phyloP scores from a whole-genome alignment of 2,888 invertebrate species.

The Stomorhina lunata region DNA sequence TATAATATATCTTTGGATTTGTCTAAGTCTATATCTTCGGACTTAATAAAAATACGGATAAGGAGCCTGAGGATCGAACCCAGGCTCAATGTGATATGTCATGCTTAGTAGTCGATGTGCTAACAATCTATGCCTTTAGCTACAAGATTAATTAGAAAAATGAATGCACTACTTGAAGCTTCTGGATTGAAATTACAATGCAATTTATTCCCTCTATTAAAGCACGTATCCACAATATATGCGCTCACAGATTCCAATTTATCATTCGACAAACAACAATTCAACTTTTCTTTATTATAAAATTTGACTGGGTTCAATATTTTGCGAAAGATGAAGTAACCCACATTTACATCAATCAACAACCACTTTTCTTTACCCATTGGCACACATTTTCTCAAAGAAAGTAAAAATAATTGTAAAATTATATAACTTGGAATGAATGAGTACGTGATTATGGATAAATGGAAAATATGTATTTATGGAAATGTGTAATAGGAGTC shows the following conservation, averaged over 20 bases:
- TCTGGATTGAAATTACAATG: not conserved
- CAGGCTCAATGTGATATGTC: too few relatives aligned
- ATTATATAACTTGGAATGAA: slow-evolving; percentile 10
- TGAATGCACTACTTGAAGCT: not conserved
- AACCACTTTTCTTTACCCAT: slow-evolving; percentile 10
- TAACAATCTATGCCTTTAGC: too few relatives aligned
- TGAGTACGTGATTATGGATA: too few relatives aligned
- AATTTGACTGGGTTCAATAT: not conserved
- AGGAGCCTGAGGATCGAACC: too few relatives aligned
- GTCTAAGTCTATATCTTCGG: too few relatives aligned
- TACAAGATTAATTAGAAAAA: too few relatives aligned
- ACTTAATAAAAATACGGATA: too few relatives aligned
- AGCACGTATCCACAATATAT: not conserved
- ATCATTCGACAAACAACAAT: slow-evolving; percentile 7
- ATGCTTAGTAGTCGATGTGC: too few relatives aligned
- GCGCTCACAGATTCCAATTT: not conserved
- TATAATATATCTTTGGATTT: too few relatives aligned
- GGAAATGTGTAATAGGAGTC: too few relatives aligned
- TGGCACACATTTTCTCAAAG: slow-evolving; percentile 9
- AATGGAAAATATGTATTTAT: not conserved
- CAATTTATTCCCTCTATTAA: not conserved
- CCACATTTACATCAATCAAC: not conserved
- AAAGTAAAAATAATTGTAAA: slow-evolving; percentile 41
- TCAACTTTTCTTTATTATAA: not conserved
- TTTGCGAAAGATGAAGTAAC: slow-evolving; percentile 4